Evolutionary conservation across 2,888 invertebrate species (phyloP).

Genomic region (Carcina quercana): DNA sequence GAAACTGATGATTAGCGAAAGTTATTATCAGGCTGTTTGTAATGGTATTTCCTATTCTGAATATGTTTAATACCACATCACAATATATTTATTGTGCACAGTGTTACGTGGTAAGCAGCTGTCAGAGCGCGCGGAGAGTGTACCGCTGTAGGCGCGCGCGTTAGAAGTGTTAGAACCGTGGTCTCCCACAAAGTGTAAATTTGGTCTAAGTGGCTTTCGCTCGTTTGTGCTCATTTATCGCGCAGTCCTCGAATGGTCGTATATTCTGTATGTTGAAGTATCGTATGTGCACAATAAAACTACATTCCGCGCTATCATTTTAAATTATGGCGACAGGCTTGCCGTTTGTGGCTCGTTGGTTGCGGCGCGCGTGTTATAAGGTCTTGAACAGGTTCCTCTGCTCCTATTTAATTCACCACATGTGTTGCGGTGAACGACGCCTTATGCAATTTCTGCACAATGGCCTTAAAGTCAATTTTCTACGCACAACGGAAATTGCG

Average conservation of each 20-base stretch:
- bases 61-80: neutral
- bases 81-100: neutral
- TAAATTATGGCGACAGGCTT: conserved; percentile 59
- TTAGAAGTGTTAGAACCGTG: conserved; percentile 41
- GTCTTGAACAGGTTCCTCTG: conserved; percentile 58
- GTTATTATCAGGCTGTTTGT: neutral
- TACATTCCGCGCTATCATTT: conserved; percentile 56
- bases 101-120: conserved; percentile 47
- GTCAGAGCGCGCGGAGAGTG: conserved; percentile 40
- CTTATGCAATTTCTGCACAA: conserved; percentile 65
- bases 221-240: conserved; percentile 65
- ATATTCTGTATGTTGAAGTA: conserved; percentile 47
- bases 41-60: neutral
- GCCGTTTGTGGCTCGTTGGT: conserved; percentile 50
- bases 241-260: conserved; percentile 48
- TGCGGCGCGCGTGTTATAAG: conserved; percentile 46
- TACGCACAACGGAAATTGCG: conserved; percentile 29
- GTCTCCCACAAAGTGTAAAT: conserved; percentile 73
- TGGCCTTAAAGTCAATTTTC: conserved; percentile 41
- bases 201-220: conserved; percentile 70
- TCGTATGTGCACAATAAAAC: conserved; percentile 57
- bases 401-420: conserved; percentile 64
- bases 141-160: conserved; percentile 18
- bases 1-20: conserved; percentile 6
- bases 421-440: conserved; percentile 44